Base-by-base conservation (phyloP, 2,888 invertebrate genomes). In the Acronicta aceris region DNA sequence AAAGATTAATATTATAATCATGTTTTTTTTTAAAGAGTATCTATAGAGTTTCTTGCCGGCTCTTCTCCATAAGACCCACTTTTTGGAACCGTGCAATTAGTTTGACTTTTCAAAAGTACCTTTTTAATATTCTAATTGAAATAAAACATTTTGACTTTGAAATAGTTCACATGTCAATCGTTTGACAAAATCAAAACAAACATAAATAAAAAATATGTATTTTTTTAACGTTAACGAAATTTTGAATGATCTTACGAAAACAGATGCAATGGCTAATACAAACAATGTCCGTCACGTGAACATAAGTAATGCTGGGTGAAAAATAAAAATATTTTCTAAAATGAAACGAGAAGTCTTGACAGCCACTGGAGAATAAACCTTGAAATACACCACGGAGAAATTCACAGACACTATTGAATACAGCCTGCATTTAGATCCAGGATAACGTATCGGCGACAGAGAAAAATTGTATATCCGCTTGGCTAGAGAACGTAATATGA, bases 341-440 rank as follows among this genome's bases (percentile, higher is more conserved):
- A 42, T 27, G 1, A 16, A 27, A 45, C 12, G 38, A 6, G n/a
- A 52, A 8, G 38, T 38, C n/a, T n/a, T 38, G 38, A 38, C 38
- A 13, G 4, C 27, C 36, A 33, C 25, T 36, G 30, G 2, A 47
- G 16, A 7, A 56, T 49, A 30, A 38, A 54, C 15, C 46, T 59
- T 45, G 16, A 43, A 42, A 49, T 52, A 40, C 16, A 43, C 42
- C 4, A 15, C 15, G 1, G 15, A 27, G 1, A 25, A 41, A 47
- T 12, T 36, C 13, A 25, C 30, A 41, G 10, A n/a, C 21, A 38
- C 33, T 42, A 64, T 42, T 50, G 25, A 68, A 62, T 17, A 48
- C 15, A 36, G n/a, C 38, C 53, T 38, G 36, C n/a, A 12, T 0
- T 15, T n/a, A 17, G 16, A 13, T 15, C 17, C 25, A 6, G 2